A percentile compares a stretch with the other conserved stretches of the same genome.
Evolutionary conservation across 2,113 vertebrate genomes (phyloP).

Genomic region (Limnothrissa miodon): DNA sequence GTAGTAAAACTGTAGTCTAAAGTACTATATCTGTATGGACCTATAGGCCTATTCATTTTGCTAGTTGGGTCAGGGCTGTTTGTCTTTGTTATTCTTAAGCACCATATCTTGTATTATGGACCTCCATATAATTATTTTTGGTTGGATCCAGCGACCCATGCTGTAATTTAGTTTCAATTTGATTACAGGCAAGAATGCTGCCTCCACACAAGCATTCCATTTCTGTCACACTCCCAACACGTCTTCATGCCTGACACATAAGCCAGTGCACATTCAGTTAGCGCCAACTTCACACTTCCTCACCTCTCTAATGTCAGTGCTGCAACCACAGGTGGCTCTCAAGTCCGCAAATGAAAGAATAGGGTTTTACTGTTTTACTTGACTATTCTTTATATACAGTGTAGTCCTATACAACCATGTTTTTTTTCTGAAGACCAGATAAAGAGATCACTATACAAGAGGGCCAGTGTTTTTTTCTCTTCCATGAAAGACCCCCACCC

Average conservation of each 20-base stretch:
- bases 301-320: not conserved
- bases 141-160: not conserved
- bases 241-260: not conserved
- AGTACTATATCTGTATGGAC: too few species aligned
- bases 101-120: not conserved
- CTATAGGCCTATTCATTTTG: too few species aligned
- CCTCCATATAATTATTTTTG: not conserved
- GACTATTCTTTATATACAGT: too few species aligned
- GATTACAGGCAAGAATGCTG: not conserved
- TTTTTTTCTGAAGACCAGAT: not conserved
- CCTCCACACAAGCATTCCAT: not conserved
- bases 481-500: not conserved
- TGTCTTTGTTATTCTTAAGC: too few species aligned
- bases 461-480: not conserved
- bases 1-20: too few species aligned
- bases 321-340: not conserved
- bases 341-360: not conserved
- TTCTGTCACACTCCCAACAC: not conserved
- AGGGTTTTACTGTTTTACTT: not conserved
- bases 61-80: too few species aligned
- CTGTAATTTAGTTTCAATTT: not conserved
- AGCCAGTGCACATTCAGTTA: not conserved
- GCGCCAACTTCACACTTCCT: not conserved
- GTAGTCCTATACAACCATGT: too few species aligned
- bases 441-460: not conserved